phyloP scores from a whole-genome alignment of 2,797 vertebrate genomes.

The Acipenser transmontanus region DNA sequence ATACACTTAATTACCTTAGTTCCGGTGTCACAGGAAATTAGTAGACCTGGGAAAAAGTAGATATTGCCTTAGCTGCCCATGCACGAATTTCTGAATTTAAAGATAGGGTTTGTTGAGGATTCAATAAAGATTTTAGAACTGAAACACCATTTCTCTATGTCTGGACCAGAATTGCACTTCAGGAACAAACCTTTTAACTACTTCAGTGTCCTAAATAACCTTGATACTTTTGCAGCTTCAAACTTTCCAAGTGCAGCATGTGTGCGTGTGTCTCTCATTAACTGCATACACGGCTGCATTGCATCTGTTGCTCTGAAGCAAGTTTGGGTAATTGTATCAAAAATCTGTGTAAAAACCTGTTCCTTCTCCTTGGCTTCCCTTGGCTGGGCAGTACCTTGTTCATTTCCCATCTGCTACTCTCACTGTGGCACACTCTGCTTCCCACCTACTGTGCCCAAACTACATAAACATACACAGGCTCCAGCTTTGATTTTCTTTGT shows the following conservation, averaged over 20 bases:
- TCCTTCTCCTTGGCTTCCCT: constrained; percentile 37
- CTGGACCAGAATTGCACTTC: too few species aligned
- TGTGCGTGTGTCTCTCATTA: constrained; percentile 59
- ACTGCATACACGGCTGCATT: constrained; percentile 47
- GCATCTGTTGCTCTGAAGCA: constrained; percentile 51
- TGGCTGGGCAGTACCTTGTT: constrained; percentile 31
- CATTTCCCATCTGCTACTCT: constrained; percentile 52
- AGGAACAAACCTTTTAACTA: too few species aligned
- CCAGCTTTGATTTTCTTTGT: constrained; percentile 43
- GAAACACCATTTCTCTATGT: too few species aligned
- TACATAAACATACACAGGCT: constrained; percentile 38
- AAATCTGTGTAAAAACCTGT: constrained; percentile 58
- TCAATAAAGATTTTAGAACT: too few species aligned
- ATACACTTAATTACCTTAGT: too few species aligned
- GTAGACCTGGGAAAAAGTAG: too few species aligned
- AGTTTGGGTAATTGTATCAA: constrained; percentile 51
- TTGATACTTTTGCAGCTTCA: too few species aligned
- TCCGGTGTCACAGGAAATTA: too few species aligned
- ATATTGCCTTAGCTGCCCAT: too few species aligned
- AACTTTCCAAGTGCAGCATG: constrained; percentile 36
- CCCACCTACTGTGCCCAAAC: constrained; percentile 51
- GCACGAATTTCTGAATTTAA: too few species aligned
- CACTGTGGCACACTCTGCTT: constrained; percentile 43
- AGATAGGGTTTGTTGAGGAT: too few species aligned
- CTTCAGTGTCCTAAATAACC: too few species aligned